A percentile compares a stretch with the other conserved stretches of the same genome.
phyloP scores from a whole-genome alignment of 64 coral and sea anemone genomes.

The Porites australiensis region DNA sequence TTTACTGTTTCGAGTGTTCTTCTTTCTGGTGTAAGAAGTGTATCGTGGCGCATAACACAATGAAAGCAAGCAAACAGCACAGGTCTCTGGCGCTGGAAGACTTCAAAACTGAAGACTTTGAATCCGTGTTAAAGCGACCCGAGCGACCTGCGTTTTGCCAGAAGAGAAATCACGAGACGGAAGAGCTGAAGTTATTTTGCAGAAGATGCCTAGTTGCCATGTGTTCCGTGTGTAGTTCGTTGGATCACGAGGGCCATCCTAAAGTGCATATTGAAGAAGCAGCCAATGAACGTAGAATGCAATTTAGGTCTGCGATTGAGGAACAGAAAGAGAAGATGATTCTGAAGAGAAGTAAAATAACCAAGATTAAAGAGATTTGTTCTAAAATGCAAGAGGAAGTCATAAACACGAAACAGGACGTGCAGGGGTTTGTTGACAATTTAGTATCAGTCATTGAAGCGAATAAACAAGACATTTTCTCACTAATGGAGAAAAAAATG shows the following conservation, averaged over 20 bases:
- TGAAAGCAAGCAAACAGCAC: neutral
- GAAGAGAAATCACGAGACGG: neutral
- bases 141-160: neutral
- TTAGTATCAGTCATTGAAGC: neutral
- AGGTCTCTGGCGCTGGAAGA: conserved; percentile 11
- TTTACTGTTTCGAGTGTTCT: conserved; percentile 32
- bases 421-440: neutral
- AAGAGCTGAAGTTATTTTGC: conserved; percentile 13
- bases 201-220: neutral
- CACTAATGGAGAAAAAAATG: neutral
- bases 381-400: conserved; percentile 2
- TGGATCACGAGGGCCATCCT: neutral
- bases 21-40: conserved; percentile 9
- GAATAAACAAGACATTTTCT: neutral
- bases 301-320: neutral
- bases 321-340: neutral
- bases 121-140: neutral
- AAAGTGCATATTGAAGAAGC: neutral
- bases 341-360: neutral
- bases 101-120: neutral
- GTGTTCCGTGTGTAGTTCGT: neutral
- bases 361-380: neutral
- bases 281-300: neutral
- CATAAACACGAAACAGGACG: neutral
- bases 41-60: neutral